These are phyloP conservation scores for Xanthorhoe designata DNA, from an alignment of 2,888 invertebrate species.

Conservation along the genomic window DNA sequence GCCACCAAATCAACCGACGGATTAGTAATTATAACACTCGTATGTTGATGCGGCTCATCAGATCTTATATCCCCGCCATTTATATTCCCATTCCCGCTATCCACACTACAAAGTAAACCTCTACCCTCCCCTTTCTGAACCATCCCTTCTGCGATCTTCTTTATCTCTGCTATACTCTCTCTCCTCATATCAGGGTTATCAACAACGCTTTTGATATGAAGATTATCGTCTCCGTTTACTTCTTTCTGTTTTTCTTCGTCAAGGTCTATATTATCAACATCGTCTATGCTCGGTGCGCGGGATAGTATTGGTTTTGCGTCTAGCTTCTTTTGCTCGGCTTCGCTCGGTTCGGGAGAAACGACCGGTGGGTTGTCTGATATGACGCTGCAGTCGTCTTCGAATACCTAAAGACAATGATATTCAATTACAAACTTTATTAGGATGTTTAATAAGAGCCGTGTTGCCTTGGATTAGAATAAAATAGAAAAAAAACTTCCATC, in stretches of 20 bases:
- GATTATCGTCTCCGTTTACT: conserved; percentile 76
- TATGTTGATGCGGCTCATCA: conserved; percentile 76
- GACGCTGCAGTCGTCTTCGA: conserved; percentile 85
- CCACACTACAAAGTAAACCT: conserved; percentile 75
- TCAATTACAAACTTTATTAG: not conserved
- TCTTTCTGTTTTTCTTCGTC: conserved; percentile 72
- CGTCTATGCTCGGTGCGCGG: conserved; percentile 81
- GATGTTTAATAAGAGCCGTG: not conserved
- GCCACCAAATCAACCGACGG: conserved; percentile 88
- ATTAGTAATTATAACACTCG: conserved; percentile 90
- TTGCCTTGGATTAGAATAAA: too few relatives aligned
- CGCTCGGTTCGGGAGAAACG: conserved; percentile 80
- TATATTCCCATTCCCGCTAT: conserved; percentile 72
- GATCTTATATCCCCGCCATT: conserved; percentile 72
- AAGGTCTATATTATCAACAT: conserved; percentile 76
- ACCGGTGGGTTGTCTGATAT: conserved; percentile 84
- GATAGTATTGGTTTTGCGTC: conserved; percentile 72
- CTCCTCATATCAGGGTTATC: conserved; percentile 79
- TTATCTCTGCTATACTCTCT: conserved; percentile 81
- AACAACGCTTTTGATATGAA: conserved; percentile 75
- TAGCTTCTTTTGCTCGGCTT: conserved; percentile 70
- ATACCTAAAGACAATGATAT: conserved; percentile 66
- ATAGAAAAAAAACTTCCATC: too few relatives aligned
- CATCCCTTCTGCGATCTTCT: conserved; percentile 77
- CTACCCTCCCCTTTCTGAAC: conserved; percentile 82